These are phyloP conservation scores for Colistium nudipinnis DNA, from an alignment of 2,113 vertebrate genomes.

Conservation along the genomic window DNA sequence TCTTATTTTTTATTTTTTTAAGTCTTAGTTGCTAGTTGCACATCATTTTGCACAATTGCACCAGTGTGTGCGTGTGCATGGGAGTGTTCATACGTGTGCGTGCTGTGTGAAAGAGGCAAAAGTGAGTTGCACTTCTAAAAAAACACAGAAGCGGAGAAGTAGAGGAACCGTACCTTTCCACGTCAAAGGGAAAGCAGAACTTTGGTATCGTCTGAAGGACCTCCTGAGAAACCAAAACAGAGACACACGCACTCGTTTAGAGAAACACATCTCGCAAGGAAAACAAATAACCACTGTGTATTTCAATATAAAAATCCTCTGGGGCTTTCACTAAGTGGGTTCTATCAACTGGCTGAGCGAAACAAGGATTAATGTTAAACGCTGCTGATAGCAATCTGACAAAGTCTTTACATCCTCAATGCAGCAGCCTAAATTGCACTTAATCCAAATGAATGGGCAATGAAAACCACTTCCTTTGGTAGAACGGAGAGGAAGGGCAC, in stretches of 20 bases:
- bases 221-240: conserved; percentile 85
- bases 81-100: too few relatives aligned
- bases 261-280: conserved; percentile 30
- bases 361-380: conserved; percentile 74
- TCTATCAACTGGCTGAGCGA: conserved; percentile 63
- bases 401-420: conserved; percentile 66
- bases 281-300: conserved; percentile 37
- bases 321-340: conserved; percentile 53
- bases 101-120: conserved; percentile 26
- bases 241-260: conserved; percentile 63
- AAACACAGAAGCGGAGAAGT: conserved; percentile 41
- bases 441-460: conserved; percentile 77
- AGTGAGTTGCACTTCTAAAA: conserved; percentile 13
- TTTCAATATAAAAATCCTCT: conserved; percentile 53
- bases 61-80: background rate
- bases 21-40: conserved; percentile 1
- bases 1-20: conserved; percentile 32
- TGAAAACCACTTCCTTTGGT: conserved; percentile 67
- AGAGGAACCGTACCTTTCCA: conserved; percentile 89
- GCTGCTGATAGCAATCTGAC: conserved; percentile 75
- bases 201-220: conserved; percentile 93
- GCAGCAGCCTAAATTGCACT: conserved; percentile 67
- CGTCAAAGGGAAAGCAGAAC: conserved; percentile 99
- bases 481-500: conserved; percentile 52
- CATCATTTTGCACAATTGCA: background rate